Base-by-base conservation (phyloP, 2,797 vertebrate species). In the Cryptoblepharus egeriae region DNA sequence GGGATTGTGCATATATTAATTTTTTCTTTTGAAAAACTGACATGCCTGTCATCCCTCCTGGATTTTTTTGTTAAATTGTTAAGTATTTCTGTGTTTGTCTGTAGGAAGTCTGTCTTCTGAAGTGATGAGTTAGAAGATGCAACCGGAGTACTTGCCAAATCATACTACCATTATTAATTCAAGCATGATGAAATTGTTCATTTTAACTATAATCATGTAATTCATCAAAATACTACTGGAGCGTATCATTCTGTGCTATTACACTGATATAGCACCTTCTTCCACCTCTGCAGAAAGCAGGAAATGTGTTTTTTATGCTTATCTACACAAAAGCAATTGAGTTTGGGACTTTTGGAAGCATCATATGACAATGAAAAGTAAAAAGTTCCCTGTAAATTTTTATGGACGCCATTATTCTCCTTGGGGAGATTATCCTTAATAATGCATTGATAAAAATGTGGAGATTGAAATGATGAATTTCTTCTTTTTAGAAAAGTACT, bases 201-300 rank as follows among this genome's bases (percentile, higher is more conserved):
- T 97, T 97, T 97, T 97, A 97, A 95, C 94, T 96, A 95, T 98
- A 98, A 98, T 97, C 96, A 96, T 94, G 96, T 96, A 97, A 97
- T 98, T 98, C 96, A 97, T 98, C 97, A 98, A 97, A 97, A 96
- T 90, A 95, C 94, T 94, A 94, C 95, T 95, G 95, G 94, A 96
- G 96, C 96, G 95, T 96, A 94, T 96, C 96, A 94, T 91, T 95
- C 91, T 94, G 94, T 94, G 95, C 95, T 93, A 95, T 95, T 95
- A 95, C 92, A 95, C 94, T 96, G 96, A 97, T 94, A 93, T 70
- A 96, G 93, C 91, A 95, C 94, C 95, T 95, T 95, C 93, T 93
- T 94, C 91, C 93, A 96, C 95, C 92, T 94, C 85, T 89, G 86
- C 90, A 32, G 88, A 94, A 92, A 92, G 90, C 87, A 92, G 90